Evolutionary conservation across 2,888 invertebrate species (phyloP), one percentile per base, ranked within the genome.

Genomic region (Tortricodes alternella): DNA sequence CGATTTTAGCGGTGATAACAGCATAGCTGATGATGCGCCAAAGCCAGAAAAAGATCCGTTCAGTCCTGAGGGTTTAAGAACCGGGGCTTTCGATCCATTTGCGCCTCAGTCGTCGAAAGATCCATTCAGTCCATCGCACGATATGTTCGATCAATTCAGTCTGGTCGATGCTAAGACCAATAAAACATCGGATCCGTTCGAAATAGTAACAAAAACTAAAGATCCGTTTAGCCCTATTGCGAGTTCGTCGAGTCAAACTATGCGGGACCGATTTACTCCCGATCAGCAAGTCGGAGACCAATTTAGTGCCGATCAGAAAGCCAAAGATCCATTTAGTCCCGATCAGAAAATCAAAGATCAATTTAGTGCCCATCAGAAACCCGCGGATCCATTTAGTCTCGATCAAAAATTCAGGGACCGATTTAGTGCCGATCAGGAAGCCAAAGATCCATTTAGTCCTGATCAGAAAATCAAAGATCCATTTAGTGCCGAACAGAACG

Each of bases 1-100:
- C 2, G 95, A 95, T 77, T 84, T 94, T 34, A 95, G 95, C 66
- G 94, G 92, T 0, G 95, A 95, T 6, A 95, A 94, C 69, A 95
- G 94, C 63, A 85, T 92, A 18, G 93, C 93, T 0, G 95, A 95
- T 5, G 89, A 89, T 23, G 67, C 72, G 0, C 82, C 85, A 8
- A 91, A 74, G 58, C 64, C 46, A 9, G 79, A 80, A 57, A 92
- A 92, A 73, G 92, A 93, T 68, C 92, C 92, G 0, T 93, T 93
- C 63, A 92, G 92, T 65, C 92, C 92, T 1, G 87, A 92, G 1
- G 89, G 81, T 0, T 64, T 85, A 18, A 83, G 76, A 61, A 73
- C 89, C 53, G 56, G 50, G 0, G 61, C 67, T 1, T 78, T 76
- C 43, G 70, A 73, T 24, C 71, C 71, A 0, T 72, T 74, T 35